A percentile compares a stretch with the other conserved stretches of the same genome.
Evolutionary conservation across 1,140 invertebrate species (phyloP).

Genomic region (Drosophila parvula): DNA sequence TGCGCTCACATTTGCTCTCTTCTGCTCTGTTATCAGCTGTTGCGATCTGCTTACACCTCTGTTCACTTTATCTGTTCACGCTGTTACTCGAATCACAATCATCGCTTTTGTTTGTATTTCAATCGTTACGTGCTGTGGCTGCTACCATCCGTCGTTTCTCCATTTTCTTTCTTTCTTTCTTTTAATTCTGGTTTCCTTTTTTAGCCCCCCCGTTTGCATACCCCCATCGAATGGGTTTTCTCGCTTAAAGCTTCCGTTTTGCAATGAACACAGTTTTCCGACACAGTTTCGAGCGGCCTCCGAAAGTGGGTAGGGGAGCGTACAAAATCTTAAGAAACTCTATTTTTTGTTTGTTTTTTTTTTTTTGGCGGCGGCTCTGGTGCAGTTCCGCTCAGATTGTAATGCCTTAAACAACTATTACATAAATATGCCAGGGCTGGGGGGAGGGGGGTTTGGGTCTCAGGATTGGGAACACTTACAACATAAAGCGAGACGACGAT

Average conservation of each 20-base stretch:
- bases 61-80: slow-evolving; percentile 31
- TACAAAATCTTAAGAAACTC: not conserved
- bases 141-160: slow-evolving; percentile 16
- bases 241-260: slow-evolving; percentile 6
- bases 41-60: slow-evolving; percentile 32
- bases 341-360: not conserved
- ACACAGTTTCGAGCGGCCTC: not conserved
- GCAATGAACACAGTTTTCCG: slow-evolving; percentile 3
- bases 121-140: slow-evolving; percentile 24
- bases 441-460: not conserved
- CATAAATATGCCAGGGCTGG: slow-evolving; percentile 38
- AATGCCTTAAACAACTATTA: slow-evolving; percentile 34
- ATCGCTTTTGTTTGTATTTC: slow-evolving; percentile 63
- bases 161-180: not conserved
- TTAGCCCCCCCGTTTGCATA: not conserved
- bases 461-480: slow-evolving; percentile 31
- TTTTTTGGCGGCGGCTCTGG: slow-evolving; percentile 13
- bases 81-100: slow-evolving; percentile 73
- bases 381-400: slow-evolving; percentile 39
- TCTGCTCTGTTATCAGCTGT: slow-evolving; percentile 31
- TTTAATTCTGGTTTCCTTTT: too few species aligned
- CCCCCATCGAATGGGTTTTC: not conserved
- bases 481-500: slow-evolving; percentile 50
- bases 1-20: not conserved
- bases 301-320: not conserved